Conservation (phyloP, 2,888 invertebrate genomes). For the Pristionchus exspectatus region DNA sequence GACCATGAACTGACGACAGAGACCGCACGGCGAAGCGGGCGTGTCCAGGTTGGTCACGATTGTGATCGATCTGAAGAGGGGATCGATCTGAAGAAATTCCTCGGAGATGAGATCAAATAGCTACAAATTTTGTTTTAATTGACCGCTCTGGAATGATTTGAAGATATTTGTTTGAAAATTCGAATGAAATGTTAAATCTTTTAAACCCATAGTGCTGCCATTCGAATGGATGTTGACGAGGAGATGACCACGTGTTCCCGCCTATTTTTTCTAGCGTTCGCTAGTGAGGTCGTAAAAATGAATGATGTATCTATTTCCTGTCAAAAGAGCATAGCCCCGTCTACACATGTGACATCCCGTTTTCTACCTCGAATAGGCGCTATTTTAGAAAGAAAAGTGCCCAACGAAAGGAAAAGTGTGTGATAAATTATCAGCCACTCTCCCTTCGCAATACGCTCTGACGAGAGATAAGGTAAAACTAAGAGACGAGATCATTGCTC, state of each 20-base stretch:
- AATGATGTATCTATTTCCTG: not conserved
- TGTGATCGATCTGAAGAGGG: conserved; percentile 61
- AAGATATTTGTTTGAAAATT: too few relatives aligned
- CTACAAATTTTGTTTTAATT: too few relatives aligned
- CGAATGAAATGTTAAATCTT: too few relatives aligned
- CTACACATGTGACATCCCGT: too few relatives aligned
- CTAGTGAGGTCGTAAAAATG: not conserved
- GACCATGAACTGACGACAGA: conserved; percentile 76
- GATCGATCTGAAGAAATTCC: not conserved
- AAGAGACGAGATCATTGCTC: too few relatives aligned
- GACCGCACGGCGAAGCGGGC: conserved; percentile 75
- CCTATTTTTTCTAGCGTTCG: not conserved
- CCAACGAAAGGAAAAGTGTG: not conserved
- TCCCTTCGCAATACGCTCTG: too few relatives aligned
- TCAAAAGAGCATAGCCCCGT: too few relatives aligned
- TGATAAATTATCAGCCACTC: too few relatives aligned
- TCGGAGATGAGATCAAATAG: not conserved
- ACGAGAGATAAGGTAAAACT: too few relatives aligned
- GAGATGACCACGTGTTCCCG: not conserved
- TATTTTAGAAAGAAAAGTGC: not conserved
- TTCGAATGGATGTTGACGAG: not conserved
- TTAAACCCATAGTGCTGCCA: not conserved
- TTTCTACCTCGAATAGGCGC: too few relatives aligned
- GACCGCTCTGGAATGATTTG: too few relatives aligned
- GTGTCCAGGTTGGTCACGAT: conserved; percentile 63